These are phyloP conservation scores for Halichoeres trimaculatus DNA, from an alignment of 2,113 vertebrate species.

Conservation along the genomic window DNA sequence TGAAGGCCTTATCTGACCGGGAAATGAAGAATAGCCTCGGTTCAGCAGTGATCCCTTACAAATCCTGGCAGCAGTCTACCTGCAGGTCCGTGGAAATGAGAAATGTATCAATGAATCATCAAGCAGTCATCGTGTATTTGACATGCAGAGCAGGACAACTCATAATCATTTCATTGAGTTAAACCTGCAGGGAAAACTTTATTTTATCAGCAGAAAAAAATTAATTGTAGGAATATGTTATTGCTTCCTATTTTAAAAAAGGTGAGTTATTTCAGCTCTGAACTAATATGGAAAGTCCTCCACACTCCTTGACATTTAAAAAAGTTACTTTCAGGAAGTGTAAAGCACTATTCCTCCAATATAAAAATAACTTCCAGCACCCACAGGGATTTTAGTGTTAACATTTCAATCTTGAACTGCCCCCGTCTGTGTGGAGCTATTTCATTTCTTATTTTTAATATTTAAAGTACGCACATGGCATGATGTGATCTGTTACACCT, in stretches of 20 bases:
- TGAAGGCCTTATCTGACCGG: conserved; percentile 32
- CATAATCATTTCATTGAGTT: neutral
- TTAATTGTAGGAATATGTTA: conserved; percentile 11
- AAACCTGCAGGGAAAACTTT: neutral
- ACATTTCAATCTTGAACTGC: too few relatives aligned
- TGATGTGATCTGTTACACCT: neutral
- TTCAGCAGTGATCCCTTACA: conserved; percentile 28
- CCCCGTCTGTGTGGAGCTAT: neutral
- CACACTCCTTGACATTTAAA: conserved; percentile 30
- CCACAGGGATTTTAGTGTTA: neutral
- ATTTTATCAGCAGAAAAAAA: conserved; percentile 1
- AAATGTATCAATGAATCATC: conserved; percentile 39
- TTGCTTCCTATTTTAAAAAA: neutral
- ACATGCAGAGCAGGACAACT: neutral
- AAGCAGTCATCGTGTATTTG: conserved; percentile 3
- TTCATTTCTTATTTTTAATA: neutral
- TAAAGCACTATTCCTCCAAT: conserved; percentile 7
- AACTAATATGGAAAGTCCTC: conserved; percentile 20
- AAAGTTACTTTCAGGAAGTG: neutral
- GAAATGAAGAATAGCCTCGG: conserved; percentile 35
- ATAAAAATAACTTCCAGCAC: conserved; percentile 2
- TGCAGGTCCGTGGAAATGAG: conserved; percentile 40
- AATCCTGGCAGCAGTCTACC: conserved; percentile 38
- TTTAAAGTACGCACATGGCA: neutral
- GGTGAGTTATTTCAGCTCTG: conserved; percentile 9